Evolutionary conservation across 2,888 invertebrate genomes (phyloP), one percentile per base, ranked within the genome.

Genomic region (Lypha dubia): DNA sequence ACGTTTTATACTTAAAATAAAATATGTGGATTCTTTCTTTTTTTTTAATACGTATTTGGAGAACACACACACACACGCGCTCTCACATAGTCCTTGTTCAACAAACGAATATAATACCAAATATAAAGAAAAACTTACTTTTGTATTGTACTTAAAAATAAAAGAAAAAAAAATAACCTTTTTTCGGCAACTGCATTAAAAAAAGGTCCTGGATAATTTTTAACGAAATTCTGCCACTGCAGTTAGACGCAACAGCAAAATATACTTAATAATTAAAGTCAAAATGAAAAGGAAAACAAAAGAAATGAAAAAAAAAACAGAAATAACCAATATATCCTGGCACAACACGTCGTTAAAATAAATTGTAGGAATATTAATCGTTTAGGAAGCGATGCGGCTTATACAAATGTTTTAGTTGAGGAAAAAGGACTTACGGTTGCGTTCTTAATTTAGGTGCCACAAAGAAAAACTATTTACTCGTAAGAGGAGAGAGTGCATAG

Each of bases 201-300:
- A n/a, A 70, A 70, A 65, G 63, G 65, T 58, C 73, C 65, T 65
- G 71, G 9, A 46, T 70, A 62, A 62, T 53, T 53, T 63, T 38
- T 41, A 77, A 62, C 77, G 15, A 51, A 70, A 51, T 62, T 51
- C 80, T 74, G 80, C 68, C 28, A 35, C 74, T 75, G 74, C 74
- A 53, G 44, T 44, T 53, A 24, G 41, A 51, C 60, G 74, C 74
- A 74, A 75, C 67, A 44, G 53, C 67, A 51, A 60, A 44, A 53
- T 63, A 38, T 63, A 71, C 71, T 79, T 71, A 65, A 79, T 79
- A 71, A 79, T 79, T 79, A 79, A 79, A 79, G 65, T 71, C 71
- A 63, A 65, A 71, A 79, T 71, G 53, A 56, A 71, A 79, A 71
- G 46, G 41, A 79, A 71, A 79, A 70, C 32, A 63, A 17, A 71